Conservation (phyloP, 2,113 vertebrate species). For the Suricata suricatta region DNA sequence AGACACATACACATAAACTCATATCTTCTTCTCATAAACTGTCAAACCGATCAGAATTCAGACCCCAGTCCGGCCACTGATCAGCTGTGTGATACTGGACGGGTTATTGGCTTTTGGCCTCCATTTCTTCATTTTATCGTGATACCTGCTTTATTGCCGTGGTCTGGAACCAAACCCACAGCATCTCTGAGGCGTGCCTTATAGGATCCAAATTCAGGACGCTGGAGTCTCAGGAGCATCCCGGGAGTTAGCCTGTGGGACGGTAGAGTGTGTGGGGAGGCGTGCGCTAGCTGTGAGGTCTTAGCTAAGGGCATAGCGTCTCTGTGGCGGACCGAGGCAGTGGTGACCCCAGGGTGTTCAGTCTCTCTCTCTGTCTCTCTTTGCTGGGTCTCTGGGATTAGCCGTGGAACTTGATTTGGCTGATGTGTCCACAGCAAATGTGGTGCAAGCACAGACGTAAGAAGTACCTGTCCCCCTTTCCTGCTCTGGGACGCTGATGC, state of each 20-base stretch:
- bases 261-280: too few species aligned
- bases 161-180: too few species aligned
- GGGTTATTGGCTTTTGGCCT: neutral
- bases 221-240: too few species aligned
- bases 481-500: neutral
- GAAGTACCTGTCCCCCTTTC: neutral
- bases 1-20: neutral
- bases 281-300: neutral
- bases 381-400: neutral
- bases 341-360: too few species aligned
- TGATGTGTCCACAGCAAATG: neutral
- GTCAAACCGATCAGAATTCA: neutral
- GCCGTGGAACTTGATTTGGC: neutral
- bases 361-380: neutral
- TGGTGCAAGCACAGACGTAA: neutral
- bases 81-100: neutral
- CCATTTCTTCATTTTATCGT: neutral
- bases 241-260: too few species aligned
- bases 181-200: too few species aligned
- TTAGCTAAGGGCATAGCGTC: neutral
- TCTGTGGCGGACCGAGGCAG: neutral
- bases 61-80: neutral
- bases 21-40: neutral
- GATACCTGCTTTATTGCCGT: too few species aligned
- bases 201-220: too few species aligned